Percentiles rank a stretch among this genome's conserved stretches.
Conservation (phyloP, 2,888 invertebrate species). For the Drosophila stalkeri region DNA sequence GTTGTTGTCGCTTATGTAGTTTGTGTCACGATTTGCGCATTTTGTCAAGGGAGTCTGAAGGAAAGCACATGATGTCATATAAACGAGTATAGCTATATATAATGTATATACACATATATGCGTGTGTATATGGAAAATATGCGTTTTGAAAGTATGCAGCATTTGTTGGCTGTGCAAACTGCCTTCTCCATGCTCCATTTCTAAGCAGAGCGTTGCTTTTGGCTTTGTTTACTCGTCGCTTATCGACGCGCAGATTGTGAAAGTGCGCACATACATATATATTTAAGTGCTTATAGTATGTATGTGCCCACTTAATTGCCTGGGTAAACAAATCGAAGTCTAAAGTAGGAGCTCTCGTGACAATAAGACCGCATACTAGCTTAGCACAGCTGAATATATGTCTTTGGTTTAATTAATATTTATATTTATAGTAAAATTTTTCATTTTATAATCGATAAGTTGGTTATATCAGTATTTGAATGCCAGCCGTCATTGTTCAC, state of each 20-base stretch:
- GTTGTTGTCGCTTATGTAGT: constrained; percentile 57
- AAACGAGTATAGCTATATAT: background rate
- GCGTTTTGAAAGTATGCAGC: constrained; percentile 57
- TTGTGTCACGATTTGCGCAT: constrained; percentile 62
- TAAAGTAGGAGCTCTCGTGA: background rate
- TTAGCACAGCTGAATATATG: constrained; percentile 7
- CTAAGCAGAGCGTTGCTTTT: constrained; percentile 11
- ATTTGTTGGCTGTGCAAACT: constrained; percentile 43
- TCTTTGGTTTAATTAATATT: background rate
- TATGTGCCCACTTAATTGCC: constrained; percentile 31
- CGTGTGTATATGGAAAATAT: constrained; percentile 2
- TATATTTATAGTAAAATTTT: background rate
- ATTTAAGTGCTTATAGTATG: constrained; percentile 4
- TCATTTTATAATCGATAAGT: background rate
- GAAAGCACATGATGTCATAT: constrained; percentile 63
- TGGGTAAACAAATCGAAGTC: constrained; percentile 34
- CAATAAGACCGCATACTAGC: background rate
- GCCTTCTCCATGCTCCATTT: constrained; percentile 19
- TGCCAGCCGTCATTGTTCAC: background rate
- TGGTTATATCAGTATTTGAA: background rate
- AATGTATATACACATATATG: background rate
- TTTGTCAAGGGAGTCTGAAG: constrained; percentile 48
- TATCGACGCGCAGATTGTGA: constrained; percentile 39
- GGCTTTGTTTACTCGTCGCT: constrained; percentile 30
- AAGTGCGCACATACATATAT: background rate